Evolutionary conservation across 2,797 vertebrate species (phyloP).

Genomic region (Cirrhinus mrigala): DNA sequence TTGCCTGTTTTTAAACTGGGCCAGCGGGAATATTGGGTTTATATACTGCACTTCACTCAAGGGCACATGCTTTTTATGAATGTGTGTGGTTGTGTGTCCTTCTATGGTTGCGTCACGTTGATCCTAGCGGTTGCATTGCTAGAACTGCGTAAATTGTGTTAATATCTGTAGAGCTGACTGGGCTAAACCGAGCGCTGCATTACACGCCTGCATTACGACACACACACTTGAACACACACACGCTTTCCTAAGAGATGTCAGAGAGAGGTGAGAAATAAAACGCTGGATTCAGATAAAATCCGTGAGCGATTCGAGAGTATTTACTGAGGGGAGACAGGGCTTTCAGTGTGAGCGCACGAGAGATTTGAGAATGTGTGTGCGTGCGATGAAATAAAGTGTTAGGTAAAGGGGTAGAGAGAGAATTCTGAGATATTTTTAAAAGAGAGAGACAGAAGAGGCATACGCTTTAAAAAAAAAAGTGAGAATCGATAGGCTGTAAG

Average conservation of each 20-base stretch:
- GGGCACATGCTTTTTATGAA: conserved; percentile 30
- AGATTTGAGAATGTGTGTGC: conserved; percentile 23
- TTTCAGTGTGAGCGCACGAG: conserved; percentile 20
- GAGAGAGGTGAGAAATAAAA: conserved; percentile 42
- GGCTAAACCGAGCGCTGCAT: conserved; percentile 6
- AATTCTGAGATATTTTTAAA: conserved; percentile 25
- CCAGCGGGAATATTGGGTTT: conserved; percentile 47
- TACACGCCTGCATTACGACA: neutral
- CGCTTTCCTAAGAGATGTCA: conserved; percentile 25
- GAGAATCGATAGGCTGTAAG: neutral
- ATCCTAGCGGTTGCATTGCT: conserved; percentile 14
- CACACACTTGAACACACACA: conserved; percentile 4
- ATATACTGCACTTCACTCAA: conserved; percentile 42
- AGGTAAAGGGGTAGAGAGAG: neutral
- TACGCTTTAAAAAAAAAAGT: neutral
- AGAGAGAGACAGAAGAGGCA: neutral
- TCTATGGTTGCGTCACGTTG: conserved; percentile 16
- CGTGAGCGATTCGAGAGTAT: conserved; percentile 32
- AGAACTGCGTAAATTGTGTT: conserved; percentile 30
- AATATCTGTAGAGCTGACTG: conserved; percentile 40
- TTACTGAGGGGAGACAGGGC: conserved; percentile 25
- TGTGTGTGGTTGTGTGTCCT: conserved; percentile 15
- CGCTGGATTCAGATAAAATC: conserved; percentile 34
- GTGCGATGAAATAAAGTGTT: neutral
- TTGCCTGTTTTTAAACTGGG: conserved; percentile 46